Evolutionary conservation across 30 jellyfish, hydroid and myxozoan genomes (phyloP).

Genomic region (Chironex yamaguchii): DNA sequence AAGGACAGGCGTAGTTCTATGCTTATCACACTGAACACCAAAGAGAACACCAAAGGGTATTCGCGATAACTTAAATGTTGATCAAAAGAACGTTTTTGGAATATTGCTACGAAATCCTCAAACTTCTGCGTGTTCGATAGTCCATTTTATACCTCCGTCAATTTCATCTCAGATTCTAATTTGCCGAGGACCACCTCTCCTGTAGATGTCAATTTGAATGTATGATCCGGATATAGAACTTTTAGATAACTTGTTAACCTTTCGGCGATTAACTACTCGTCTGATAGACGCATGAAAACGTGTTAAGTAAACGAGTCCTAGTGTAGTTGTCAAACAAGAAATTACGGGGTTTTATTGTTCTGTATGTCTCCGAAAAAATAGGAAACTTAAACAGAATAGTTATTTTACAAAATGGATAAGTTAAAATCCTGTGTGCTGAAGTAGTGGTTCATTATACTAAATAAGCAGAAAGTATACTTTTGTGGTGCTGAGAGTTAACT

Average conservation of each 20-base stretch:
- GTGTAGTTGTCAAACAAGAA: background rate
- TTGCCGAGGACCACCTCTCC: too few species aligned
- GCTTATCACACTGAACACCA: too few species aligned
- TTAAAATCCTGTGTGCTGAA: background rate
- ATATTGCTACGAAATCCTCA: too few species aligned
- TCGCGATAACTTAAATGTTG: too few species aligned
- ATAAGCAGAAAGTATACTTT: too few species aligned
- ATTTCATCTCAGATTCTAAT: too few species aligned
- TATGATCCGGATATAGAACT: background rate
- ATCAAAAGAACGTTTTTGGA: too few species aligned
- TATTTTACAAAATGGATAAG: background rate
- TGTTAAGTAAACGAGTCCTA: conserved; percentile 67
- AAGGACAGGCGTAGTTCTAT: too few species aligned
- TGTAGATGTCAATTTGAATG: background rate
- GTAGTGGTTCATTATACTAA: background rate
- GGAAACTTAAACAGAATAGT: background rate
- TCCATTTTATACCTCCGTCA: too few species aligned
- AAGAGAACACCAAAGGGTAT: too few species aligned
- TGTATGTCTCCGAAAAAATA: background rate
- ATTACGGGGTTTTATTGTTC: background rate
- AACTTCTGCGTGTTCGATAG: too few species aligned
- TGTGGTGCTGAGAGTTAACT: too few species aligned
- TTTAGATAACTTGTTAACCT: conserved; percentile 58
- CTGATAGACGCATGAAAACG: conserved; percentile 71
- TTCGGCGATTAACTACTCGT: conserved; percentile 48